These are phyloP conservation scores for Pogoniulus pusillus DNA, from an alignment of 2,797 vertebrate genomes.

Conservation along the genomic window DNA sequence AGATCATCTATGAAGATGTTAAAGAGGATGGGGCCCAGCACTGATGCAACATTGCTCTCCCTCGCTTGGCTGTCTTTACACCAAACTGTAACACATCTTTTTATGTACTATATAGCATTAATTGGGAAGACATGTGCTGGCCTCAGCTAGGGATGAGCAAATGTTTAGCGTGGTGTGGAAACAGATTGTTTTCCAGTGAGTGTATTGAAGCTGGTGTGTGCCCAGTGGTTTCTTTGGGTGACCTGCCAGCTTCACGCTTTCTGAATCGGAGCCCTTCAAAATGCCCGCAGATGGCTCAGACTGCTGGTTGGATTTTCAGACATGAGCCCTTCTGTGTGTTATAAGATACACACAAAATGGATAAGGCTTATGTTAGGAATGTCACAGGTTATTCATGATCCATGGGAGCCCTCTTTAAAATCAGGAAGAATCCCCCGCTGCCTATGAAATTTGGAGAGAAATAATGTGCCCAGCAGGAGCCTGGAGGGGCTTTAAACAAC, in stretches of 20 bases:
- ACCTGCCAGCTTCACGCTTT: neutral
- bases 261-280: neutral
- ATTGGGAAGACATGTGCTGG: neutral
- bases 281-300: neutral
- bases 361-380: neutral
- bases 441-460: constrained; percentile 27
- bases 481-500: constrained; percentile 12
- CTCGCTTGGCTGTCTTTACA: neutral
- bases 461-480: constrained; percentile 43
- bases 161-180: neutral
- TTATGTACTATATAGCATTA: neutral
- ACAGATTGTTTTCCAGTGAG: neutral
- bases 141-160: neutral
- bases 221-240: neutral
- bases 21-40: too few relatives aligned
- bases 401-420: constrained; percentile 30
- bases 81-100: neutral
- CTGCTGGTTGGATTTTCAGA: neutral
- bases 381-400: neutral
- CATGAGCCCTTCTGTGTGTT: neutral
- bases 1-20: too few relatives aligned
- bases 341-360: neutral
- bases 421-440: constrained; percentile 39
- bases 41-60: neutral
- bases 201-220: rapidly evolving